Base-by-base conservation (phyloP, 2,888 invertebrate genomes). In the Tenthredo livida region DNA sequence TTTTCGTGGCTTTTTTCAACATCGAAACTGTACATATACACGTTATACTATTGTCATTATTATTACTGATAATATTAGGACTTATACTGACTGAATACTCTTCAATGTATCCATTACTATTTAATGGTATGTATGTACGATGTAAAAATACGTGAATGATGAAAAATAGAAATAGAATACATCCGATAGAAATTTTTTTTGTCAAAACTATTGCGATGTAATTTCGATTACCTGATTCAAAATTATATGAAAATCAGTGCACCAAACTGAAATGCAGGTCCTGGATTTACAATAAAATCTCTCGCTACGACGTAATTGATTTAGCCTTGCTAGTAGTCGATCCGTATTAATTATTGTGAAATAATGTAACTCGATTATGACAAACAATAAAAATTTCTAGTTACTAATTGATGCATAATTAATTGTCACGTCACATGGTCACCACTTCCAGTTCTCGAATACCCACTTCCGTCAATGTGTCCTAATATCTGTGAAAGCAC, bases 361-460 rank as follows among this genome's bases (percentile, higher is more conserved):
- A 47, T 77, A 78, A 67, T 85, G 85, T 85, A 85, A 72, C 70
- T 70, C 43, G 54, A 78, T 85, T 80, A 85, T 54, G 47, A 82
- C 85, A 82, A 85, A 85, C 70, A 85, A 85, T 85, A 85, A 85
- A 85, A 33, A 82, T 85, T 85, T 85, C 85, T 85, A 85, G 85
- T 85, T 85, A 85, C 72, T 85, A 65, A 80, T 50, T 80, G 61
- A 80, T 61, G 40, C 40, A 15, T 61, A 58, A 61, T 61, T 25
- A 58, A 78, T 78, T 29, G 40, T 40, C 15, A 40, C 15, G 40
- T 37, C 17, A 40, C 21, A 6, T n/a, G 4, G 7, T 58, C 37
- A 15, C 37, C 12, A 40, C 37, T 61, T 61, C 21, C 61, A 80
- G 5, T 37, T 25, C 5, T 58, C 12, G 0, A 29, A 77, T 54